A percentile compares a stretch with the other conserved stretches of the same genome.
phyloP scores from a whole-genome alignment of 1,140 invertebrate species.

The Telenomus remus region DNA sequence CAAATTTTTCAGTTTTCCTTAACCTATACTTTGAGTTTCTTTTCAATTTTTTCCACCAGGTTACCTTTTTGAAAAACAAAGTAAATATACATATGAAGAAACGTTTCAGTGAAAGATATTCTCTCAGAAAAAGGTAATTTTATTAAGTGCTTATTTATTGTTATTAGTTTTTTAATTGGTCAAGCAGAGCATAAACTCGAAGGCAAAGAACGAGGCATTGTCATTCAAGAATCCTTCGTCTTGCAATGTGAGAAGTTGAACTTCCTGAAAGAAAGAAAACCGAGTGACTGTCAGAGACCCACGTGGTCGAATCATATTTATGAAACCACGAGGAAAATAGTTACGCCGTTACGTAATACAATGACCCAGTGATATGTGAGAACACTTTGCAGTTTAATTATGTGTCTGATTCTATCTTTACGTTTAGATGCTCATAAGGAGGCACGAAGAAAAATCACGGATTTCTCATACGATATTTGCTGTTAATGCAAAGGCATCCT shows the following conservation, averaged over 20 bases:
- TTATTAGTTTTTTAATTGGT: not conserved
- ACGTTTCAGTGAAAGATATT: too few relatives aligned
- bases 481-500: constrained; percentile 28
- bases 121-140: too few relatives aligned
- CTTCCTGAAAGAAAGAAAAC: constrained; percentile 47
- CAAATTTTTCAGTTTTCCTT: constrained; percentile 4
- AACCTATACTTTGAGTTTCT: not conserved
- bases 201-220: constrained; percentile 24
- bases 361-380: constrained; percentile 59
- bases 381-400: constrained; percentile 53
- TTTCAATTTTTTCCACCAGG: not conserved
- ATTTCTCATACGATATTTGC: constrained; percentile 56
- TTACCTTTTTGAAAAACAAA: too few relatives aligned
- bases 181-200: constrained; percentile 17
- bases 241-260: constrained; percentile 42
- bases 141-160: not conserved
- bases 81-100: too few relatives aligned
- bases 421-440: constrained; percentile 45
- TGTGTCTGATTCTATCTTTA: constrained; percentile 38
- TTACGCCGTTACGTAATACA: constrained; percentile 54
- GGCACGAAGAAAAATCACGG: constrained; percentile 38
- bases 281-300: constrained; percentile 39
- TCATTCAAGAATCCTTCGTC: constrained; percentile 20
- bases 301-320: constrained; percentile 49
- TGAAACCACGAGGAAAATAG: constrained; percentile 35